These are phyloP conservation scores for Tarsius wallacei DNA, from an alignment of 2,797 vertebrate genomes.

Conservation along the genomic window DNA sequence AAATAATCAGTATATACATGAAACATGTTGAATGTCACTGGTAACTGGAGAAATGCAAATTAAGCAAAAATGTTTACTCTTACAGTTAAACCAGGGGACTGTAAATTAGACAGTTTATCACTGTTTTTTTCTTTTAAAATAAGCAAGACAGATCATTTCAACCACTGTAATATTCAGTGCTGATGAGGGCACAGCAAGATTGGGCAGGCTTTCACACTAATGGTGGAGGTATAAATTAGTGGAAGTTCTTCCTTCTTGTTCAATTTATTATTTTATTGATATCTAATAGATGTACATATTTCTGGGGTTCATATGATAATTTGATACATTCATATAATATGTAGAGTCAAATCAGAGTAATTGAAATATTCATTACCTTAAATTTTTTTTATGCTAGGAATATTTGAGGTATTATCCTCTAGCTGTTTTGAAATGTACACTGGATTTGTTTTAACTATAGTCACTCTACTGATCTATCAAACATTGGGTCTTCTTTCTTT, in stretches of 20 bases:
- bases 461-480: not conserved
- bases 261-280: not conserved
- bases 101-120: not conserved
- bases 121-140: slow-evolving; percentile 33
- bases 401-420: not conserved
- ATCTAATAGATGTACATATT: not conserved
- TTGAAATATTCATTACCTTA: not conserved
- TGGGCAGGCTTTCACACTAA: not conserved
- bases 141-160: not conserved
- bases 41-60: not conserved
- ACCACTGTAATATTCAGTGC: not conserved
- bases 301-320: not conserved
- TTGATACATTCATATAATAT: not conserved
- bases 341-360: not conserved
- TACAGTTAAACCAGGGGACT: slow-evolving; percentile 6
- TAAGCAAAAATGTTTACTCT: not conserved
- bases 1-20: not conserved
- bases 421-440: not conserved
- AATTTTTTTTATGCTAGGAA: not conserved
- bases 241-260: not conserved
- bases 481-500: not conserved
- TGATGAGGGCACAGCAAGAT: not conserved
- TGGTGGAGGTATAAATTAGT: not conserved
- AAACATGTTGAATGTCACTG: not conserved
- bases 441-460: not conserved